Conservation (phyloP, 2,797 vertebrate species). For the Etheostoma perlongum region DNA sequence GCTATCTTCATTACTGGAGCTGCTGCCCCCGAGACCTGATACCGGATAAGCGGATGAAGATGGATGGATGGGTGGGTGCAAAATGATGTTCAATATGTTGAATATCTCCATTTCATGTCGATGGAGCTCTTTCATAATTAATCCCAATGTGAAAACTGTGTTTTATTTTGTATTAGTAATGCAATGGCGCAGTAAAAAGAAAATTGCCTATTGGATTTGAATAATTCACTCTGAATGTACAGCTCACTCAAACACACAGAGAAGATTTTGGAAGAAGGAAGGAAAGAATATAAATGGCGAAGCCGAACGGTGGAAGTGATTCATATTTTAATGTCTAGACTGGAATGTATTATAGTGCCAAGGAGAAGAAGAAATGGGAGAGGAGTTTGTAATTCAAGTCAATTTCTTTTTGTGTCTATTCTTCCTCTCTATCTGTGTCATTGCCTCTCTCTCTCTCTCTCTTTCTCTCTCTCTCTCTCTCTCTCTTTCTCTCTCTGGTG, state of each 20-base stretch:
- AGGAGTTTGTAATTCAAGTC: constrained; percentile 1
- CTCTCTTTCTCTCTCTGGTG: not conserved
- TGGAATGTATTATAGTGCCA: constrained; percentile 5
- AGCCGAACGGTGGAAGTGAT: constrained; percentile 4
- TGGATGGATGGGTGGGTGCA: not conserved
- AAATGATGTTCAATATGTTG: not conserved
- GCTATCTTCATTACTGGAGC: too few relatives aligned
- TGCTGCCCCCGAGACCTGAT: too few relatives aligned
- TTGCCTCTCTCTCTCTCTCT: not conserved
- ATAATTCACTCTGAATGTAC: not conserved
- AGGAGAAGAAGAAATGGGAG: not conserved
- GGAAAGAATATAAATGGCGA: not conserved
- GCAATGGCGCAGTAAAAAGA: not conserved
- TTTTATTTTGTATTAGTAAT: not conserved
- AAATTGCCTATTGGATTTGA: not conserved
- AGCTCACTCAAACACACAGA: not conserved
- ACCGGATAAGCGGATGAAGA: too few relatives aligned
- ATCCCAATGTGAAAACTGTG: not conserved
- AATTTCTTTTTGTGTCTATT: not conserved
- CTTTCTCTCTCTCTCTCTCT: not conserved
- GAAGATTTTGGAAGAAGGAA: not conserved
- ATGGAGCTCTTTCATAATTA: not conserved
- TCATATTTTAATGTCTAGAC: constrained; percentile 26
- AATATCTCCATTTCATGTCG: constrained; percentile 20
- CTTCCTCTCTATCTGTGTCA: not conserved